Conservation (phyloP, 1,140 invertebrate species). For the Potamilus streckersoni region DNA sequence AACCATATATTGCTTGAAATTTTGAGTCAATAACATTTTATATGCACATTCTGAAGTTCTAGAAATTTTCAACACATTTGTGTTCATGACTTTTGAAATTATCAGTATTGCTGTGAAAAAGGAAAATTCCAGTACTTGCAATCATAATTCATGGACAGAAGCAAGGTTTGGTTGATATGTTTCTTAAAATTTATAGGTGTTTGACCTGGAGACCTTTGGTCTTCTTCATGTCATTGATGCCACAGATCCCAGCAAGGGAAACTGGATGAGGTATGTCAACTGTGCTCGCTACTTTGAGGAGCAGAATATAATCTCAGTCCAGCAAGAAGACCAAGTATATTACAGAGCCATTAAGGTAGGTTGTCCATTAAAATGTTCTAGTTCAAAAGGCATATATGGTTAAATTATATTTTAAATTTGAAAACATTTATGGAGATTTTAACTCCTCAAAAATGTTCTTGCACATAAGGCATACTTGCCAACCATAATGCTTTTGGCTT, state of each 20-base stretch:
- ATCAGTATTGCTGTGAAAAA: background rate
- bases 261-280: slow-evolving; percentile 66
- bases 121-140: background rate
- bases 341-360: slow-evolving; percentile 58
- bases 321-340: slow-evolving; percentile 57
- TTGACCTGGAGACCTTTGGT: slow-evolving; percentile 36
- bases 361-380: too few relatives aligned
- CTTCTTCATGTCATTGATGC: slow-evolving; percentile 66
- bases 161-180: background rate
- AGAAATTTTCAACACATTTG: slow-evolving; percentile 3
- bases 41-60: too few relatives aligned
- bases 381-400: too few relatives aligned
- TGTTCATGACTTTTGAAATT: background rate
- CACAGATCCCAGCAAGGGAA: slow-evolving; percentile 53
- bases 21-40: too few relatives aligned
- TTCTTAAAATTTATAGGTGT: slow-evolving; percentile 30
- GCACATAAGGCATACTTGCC: too few relatives aligned
- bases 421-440: too few relatives aligned
- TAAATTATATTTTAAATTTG: too few relatives aligned
- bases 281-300: slow-evolving; percentile 63
- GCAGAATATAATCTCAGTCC: slow-evolving; percentile 62
- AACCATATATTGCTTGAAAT: too few relatives aligned
- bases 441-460: too few relatives aligned
- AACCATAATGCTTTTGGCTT: too few relatives aligned
- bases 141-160: background rate